These are phyloP conservation scores for Spodoptera litura DNA, from an alignment of 1,140 invertebrate species.

Conservation along the genomic window DNA sequence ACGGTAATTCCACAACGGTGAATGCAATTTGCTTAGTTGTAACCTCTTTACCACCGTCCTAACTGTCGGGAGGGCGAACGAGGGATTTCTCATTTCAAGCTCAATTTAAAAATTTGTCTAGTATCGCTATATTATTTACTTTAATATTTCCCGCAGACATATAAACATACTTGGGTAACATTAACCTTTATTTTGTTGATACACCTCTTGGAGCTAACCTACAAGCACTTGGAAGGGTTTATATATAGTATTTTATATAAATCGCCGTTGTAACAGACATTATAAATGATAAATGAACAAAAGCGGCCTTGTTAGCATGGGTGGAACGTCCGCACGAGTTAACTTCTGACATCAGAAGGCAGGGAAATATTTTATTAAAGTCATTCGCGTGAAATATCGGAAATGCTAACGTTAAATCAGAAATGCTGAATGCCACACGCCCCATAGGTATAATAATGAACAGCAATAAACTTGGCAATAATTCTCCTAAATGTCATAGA, in stretches of 20 bases:
- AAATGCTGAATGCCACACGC: slow-evolving; percentile 24
- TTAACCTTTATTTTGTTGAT: neutral
- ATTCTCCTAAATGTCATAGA: slow-evolving; percentile 70
- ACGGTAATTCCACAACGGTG: slow-evolving; percentile 63
- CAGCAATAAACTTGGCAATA: slow-evolving; percentile 61
- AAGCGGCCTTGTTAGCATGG: slow-evolving; percentile 18
- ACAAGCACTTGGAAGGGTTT: neutral
- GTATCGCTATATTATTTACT: slow-evolving; percentile 51
- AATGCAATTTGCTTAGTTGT: slow-evolving; percentile 81
- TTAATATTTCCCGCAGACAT: slow-evolving; percentile 38
- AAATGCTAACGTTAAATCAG: slow-evolving; percentile 40
- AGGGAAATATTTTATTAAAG: slow-evolving; percentile 38
- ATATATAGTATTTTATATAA: neutral
- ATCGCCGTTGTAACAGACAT: neutral
- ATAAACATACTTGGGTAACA: slow-evolving; percentile 29
- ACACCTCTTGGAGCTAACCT: neutral
- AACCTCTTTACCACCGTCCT: slow-evolving; percentile 72
- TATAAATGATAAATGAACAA: slow-evolving; percentile 27
- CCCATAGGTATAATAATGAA: slow-evolving; percentile 64
- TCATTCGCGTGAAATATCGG: slow-evolving; percentile 33
- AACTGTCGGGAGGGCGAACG: slow-evolving; percentile 62
- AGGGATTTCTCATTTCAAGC: slow-evolving; percentile 76
- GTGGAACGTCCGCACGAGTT: slow-evolving; percentile 17
- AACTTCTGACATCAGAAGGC: neutral
- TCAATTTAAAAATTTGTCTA: slow-evolving; percentile 76